Conservation (phyloP, 2,888 invertebrate genomes). For the Flexamia atlantica region DNA sequence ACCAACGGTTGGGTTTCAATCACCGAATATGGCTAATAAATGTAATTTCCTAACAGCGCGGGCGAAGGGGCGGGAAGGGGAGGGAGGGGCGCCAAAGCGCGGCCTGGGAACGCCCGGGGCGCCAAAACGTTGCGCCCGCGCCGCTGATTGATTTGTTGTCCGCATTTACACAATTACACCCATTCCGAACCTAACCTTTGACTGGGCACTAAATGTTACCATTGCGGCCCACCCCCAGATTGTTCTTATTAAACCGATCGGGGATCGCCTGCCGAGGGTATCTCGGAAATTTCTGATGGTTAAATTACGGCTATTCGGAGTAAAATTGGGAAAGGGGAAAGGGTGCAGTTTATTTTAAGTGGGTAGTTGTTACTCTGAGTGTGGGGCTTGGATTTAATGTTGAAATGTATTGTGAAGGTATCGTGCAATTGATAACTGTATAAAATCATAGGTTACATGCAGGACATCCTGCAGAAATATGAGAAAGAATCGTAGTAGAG, state of each 20-base stretch:
- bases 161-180: constrained; percentile 37
- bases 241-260: not conserved
- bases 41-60: not conserved
- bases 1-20: constrained; percentile 13
- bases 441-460: too few species aligned
- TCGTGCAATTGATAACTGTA: too few species aligned
- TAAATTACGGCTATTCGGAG: not conserved
- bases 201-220: constrained; percentile 1
- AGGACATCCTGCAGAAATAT: too few species aligned
- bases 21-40: not conserved
- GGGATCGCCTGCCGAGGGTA: not conserved
- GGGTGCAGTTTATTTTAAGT: not conserved
- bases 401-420: too few species aligned
- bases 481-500: too few species aligned
- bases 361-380: too few species aligned
- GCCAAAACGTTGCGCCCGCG: not conserved
- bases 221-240: not conserved
- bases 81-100: too few species aligned
- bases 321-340: not conserved
- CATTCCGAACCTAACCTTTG: constrained; percentile 9
- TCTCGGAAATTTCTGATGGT: not conserved
- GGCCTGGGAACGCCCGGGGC: constrained; percentile 11
- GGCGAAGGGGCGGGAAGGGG: not conserved
- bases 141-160: constrained; percentile 39
- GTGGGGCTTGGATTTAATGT: too few species aligned